These are phyloP conservation scores for Oncorhynchus gorbuscha DNA, from an alignment of 2,113 vertebrate species.

Conservation along the genomic window DNA sequence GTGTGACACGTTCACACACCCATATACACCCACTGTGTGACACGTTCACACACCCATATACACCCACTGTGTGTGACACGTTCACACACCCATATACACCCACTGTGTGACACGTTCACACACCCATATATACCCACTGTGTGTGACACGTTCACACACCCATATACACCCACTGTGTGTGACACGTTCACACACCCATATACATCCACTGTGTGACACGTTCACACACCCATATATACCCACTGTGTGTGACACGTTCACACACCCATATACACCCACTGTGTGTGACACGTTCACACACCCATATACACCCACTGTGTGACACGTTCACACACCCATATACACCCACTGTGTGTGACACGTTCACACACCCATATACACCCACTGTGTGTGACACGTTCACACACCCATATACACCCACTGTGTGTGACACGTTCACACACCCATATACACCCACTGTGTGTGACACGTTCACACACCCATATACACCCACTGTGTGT, in stretches of 20 bases:
- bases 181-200: not conserved
- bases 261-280: not conserved
- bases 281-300: not conserved
- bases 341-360: not conserved
- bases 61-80: too few species aligned
- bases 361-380: not conserved
- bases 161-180: not conserved
- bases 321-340: not conserved
- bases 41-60: not conserved
- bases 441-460: not conserved
- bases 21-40: not conserved
- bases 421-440: not conserved
- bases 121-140: too few species aligned
- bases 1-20: not conserved
- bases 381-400: not conserved
- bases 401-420: not conserved
- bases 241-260: not conserved
- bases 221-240: not conserved
- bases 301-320: too few species aligned
- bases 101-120: not conserved
- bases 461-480: not conserved
- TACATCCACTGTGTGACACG: not conserved
- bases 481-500: not conserved
- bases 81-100: not conserved
- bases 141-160: not conserved